Evolutionary conservation across 2,797 vertebrate species (phyloP).

Genomic region (Ammospiza maritima): DNA sequence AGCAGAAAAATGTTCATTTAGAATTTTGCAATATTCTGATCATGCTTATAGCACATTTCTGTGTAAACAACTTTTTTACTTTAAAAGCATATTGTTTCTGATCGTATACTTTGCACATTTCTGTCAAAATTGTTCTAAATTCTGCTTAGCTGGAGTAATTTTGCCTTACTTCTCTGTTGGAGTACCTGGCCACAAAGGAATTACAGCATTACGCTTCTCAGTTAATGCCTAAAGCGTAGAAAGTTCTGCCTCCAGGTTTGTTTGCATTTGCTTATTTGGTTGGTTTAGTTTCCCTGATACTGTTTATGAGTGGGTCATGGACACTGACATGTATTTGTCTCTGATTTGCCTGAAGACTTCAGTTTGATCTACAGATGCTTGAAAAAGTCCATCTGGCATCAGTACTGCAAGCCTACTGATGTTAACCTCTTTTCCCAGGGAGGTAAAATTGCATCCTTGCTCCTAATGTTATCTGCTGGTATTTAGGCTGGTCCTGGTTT

Average conservation of each 20-base stretch:
- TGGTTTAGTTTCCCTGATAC: conserved; percentile 18
- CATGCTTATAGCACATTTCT: background rate
- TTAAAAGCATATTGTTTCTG: background rate
- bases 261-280: conserved; percentile 10
- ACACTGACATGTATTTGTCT: background rate
- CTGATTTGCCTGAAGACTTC: conserved; percentile 28
- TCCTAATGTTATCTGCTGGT: background rate
- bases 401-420: background rate
- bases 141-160: background rate
- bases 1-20: background rate
- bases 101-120: background rate
- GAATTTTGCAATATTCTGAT: background rate
- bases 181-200: background rate
- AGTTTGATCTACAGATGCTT: conserved; percentile 30
- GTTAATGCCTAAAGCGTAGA: background rate
- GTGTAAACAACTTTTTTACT: background rate
- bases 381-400: conserved; percentile 12
- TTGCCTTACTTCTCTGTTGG: background rate
- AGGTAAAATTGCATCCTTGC: background rate
- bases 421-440: background rate
- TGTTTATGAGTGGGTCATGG: conserved; percentile 7
- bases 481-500: background rate
- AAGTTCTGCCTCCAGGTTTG: conserved; percentile 14
- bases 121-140: background rate
- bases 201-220: background rate